Conservation (phyloP, 2,888 invertebrate species). For the Athalia cordata region DNA sequence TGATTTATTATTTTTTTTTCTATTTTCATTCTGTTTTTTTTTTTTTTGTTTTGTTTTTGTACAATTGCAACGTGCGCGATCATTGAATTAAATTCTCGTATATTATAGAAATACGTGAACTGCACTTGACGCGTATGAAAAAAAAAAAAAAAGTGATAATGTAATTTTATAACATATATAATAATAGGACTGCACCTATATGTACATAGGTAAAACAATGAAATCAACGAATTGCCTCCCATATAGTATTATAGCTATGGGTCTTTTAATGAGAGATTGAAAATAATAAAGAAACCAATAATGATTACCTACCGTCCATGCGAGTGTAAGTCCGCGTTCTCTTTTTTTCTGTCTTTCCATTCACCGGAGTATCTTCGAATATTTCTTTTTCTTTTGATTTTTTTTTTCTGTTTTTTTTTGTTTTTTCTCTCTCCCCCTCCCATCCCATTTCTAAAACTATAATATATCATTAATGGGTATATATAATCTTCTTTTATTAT, state of each 20-base stretch:
- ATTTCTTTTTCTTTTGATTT: neutral
- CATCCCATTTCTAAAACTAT: neutral
- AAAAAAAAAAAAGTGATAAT: too few relatives aligned
- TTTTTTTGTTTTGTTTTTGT: too few relatives aligned
- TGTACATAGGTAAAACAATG: too few relatives aligned
- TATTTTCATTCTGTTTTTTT: neutral
- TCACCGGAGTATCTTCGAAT: slow-evolving; percentile 9
- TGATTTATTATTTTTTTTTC: neutral
- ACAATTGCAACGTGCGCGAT: too few relatives aligned
- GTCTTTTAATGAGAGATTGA: neutral
- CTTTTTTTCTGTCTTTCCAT: slow-evolving; percentile 15
- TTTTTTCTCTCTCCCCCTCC: neutral
- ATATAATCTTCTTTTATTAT: neutral
- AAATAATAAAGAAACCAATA: slow-evolving; percentile 39
- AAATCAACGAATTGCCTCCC: too few relatives aligned
- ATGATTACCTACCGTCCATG: slow-evolving; percentile 46
- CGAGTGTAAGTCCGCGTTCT: slow-evolving; percentile 32
- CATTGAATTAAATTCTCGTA: too few relatives aligned
- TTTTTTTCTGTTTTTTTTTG: neutral
- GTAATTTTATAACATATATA: too few relatives aligned
- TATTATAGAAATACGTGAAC: too few relatives aligned
- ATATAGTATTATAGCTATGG: too few relatives aligned
- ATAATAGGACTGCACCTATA: too few relatives aligned
- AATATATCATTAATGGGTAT: neutral
- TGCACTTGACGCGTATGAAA: too few relatives aligned